phyloP scores from a whole-genome alignment of 2,113 vertebrate species.

The Xenopus laevis region DNA sequence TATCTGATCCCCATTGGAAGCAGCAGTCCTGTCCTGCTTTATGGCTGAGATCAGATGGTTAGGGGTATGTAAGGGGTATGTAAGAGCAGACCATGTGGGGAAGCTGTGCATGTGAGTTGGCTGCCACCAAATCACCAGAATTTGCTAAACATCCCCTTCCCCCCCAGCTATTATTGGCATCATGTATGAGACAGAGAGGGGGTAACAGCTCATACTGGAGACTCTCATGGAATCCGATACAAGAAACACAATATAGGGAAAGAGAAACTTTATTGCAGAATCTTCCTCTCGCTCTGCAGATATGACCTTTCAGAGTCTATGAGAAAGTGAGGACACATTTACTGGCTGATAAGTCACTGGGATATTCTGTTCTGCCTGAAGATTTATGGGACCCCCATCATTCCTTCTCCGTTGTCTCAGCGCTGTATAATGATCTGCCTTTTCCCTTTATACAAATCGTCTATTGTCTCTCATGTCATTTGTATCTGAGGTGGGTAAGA shows the following conservation, averaged over 20 bases:
- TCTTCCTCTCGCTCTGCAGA: background rate
- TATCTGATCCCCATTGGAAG: too few species aligned
- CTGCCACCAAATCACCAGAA: too few species aligned
- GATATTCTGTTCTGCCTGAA: slow-evolving; percentile 18
- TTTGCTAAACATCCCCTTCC: too few species aligned
- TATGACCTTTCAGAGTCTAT: slow-evolving; percentile 18
- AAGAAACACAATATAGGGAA: background rate
- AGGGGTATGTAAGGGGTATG: too few species aligned
- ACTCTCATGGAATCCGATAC: slow-evolving; percentile 20
- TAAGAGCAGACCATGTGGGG: too few species aligned
- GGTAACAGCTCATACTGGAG: too few species aligned
- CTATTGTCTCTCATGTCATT: slow-evolving; percentile 8
- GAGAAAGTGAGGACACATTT: slow-evolving; percentile 27
- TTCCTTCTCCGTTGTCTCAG: background rate
- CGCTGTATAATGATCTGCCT: background rate
- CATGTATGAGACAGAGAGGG: too few species aligned
- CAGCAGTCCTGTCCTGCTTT: too few species aligned
- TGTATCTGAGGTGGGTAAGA: background rate
- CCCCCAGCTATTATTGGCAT: too few species aligned
- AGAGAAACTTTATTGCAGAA: slow-evolving; percentile 11
- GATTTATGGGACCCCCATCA: slow-evolving; percentile 2
- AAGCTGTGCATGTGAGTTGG: too few species aligned
- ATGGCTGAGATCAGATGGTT: too few species aligned
- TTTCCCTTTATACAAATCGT: slow-evolving; percentile 3
- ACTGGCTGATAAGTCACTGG: slow-evolving; percentile 18